Percentiles rank a stretch among this genome's conserved stretches.
Evolutionary conservation across 2,888 invertebrate genomes (phyloP).

Genomic region (Thereva unica): DNA sequence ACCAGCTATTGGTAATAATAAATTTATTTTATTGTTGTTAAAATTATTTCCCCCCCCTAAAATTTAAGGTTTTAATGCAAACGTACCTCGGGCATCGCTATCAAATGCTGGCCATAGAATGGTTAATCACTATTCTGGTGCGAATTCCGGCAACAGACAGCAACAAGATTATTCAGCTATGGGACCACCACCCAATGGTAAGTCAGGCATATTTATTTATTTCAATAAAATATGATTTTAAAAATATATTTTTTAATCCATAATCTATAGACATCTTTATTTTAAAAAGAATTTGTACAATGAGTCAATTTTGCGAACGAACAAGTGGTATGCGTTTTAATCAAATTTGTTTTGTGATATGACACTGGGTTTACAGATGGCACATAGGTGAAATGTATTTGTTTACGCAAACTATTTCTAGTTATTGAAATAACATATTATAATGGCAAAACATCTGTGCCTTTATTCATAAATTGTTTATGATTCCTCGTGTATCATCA

Average conservation of each 20-base stretch:
- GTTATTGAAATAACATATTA: too few species aligned
- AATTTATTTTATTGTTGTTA: conserved; percentile 15
- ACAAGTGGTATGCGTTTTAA: too few species aligned
- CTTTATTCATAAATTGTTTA: too few species aligned
- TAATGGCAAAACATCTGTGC: too few species aligned
- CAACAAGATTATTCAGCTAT: conserved; percentile 47
- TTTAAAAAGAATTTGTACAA: neutral
- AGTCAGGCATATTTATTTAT: conserved; percentile 10
- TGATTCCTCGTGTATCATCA: too few species aligned
- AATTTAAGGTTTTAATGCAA: conserved; percentile 65
- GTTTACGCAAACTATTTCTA: too few species aligned
- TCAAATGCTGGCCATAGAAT: conserved; percentile 75
- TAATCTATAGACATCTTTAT: neutral
- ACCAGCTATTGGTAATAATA: conserved; percentile 69
- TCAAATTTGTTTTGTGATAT: too few species aligned
- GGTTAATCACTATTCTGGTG: conserved; percentile 63
- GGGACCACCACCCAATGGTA: conserved; percentile 46
- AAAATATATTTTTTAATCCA: neutral
- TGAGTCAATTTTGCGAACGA: neutral
- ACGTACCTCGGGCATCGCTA: conserved; percentile 67
- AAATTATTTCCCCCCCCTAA: conserved; percentile 34
- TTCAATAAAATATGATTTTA: neutral
- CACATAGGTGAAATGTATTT: too few species aligned
- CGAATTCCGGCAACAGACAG: conserved; percentile 44
- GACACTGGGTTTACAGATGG: too few species aligned